Percentiles rank a stretch among this genome's conserved stretches.
Conservation (phyloP, 2,888 invertebrate genomes). For the Drosophila leonis region DNA sequence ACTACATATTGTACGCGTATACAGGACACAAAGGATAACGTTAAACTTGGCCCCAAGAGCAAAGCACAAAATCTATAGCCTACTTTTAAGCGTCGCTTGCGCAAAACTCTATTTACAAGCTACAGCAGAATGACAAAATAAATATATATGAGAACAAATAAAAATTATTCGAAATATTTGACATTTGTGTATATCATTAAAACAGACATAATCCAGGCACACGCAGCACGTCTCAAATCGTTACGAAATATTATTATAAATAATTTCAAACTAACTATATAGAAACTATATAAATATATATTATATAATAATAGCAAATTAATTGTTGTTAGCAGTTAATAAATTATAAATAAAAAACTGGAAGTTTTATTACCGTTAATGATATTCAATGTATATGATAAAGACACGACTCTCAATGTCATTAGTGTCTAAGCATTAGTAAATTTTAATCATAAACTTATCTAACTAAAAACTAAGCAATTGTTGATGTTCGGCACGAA, state of each 20-base stretch:
- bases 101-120: conserved; percentile 75
- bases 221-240: conserved; percentile 47
- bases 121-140: conserved; percentile 32
- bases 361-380: conserved; percentile 82
- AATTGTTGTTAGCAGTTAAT: conserved; percentile 38
- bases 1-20: conserved; percentile 61
- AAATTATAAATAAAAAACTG: conserved; percentile 39
- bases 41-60: conserved; percentile 32
- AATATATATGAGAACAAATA: conserved; percentile 10
- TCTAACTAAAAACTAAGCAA: conserved; percentile 59
- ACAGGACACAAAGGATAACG: conserved; percentile 28
- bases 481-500: conserved; percentile 74
- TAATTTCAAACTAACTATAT: conserved; percentile 37
- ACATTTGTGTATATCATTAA: conserved; percentile 75
- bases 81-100: conserved; percentile 56
- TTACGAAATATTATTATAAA: conserved; percentile 58
- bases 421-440: conserved; percentile 33
- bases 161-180: conserved; percentile 38
- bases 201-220: conserved; percentile 63
- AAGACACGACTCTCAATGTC: conserved; percentile 44
- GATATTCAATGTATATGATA: conserved; percentile 72
- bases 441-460: conserved; percentile 62
- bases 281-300: conserved; percentile 34
- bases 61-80: conserved; percentile 32
- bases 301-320: conserved; percentile 6